These are phyloP conservation scores for Cavia aperea DNA, from an alignment of 2,113 vertebrate species.

Conservation along the genomic window DNA sequence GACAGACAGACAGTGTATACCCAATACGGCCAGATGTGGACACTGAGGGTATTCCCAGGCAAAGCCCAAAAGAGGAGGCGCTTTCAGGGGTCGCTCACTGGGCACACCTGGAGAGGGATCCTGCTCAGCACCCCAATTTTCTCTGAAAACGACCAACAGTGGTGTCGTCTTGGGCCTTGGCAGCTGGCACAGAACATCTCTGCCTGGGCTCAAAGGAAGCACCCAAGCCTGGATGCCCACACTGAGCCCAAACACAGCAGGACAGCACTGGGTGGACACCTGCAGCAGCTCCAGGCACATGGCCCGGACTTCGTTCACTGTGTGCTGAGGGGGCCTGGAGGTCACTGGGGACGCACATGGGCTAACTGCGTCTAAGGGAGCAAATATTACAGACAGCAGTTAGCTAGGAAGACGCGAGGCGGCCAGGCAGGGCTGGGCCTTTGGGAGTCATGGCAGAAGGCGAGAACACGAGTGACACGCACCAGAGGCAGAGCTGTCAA, in stretches of 20 bases:
- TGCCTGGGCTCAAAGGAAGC: accelerated
- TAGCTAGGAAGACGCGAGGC: neutral
- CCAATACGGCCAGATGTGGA: accelerated
- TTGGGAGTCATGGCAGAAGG: too few relatives aligned
- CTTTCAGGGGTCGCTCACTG: neutral
- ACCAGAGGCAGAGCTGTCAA: too few relatives aligned
- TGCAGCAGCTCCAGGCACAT: accelerated
- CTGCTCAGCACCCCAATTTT: accelerated
- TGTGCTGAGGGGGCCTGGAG: accelerated
- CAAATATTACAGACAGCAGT: neutral
- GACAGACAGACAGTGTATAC: accelerated
- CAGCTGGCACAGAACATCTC: neutral
- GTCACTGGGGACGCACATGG: neutral
- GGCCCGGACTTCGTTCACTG: neutral
- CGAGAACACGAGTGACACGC: neutral
- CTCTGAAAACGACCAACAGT: accelerated
- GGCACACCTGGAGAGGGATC: accelerated
- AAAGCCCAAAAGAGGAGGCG: neutral
- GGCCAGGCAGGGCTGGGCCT: too few relatives aligned
- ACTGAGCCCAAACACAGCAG: accelerated
- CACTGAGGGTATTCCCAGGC: accelerated
- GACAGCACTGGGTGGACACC: accelerated
- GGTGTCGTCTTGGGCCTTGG: neutral
- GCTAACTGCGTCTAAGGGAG: neutral
- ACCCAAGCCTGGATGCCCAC: accelerated